Percentiles rank a stretch among this genome's conserved stretches.
These are phyloP conservation scores for Alcis repandata DNA, from an alignment of 2,888 invertebrate genomes.

Conservation along the genomic window DNA sequence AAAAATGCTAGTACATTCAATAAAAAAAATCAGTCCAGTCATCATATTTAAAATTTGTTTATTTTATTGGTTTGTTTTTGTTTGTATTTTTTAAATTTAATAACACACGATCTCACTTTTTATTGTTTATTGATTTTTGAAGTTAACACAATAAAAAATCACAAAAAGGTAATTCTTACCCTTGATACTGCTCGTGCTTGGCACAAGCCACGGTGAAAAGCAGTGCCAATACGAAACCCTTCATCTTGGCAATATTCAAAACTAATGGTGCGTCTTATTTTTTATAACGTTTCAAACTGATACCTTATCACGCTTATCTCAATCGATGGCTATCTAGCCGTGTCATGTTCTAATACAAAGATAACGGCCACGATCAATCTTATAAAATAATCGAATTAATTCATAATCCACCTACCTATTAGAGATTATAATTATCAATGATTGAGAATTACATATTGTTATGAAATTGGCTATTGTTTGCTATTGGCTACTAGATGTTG, in stretches of 20 bases:
- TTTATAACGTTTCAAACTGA: slow-evolving; percentile 40
- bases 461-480: background rate
- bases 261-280: slow-evolving; percentile 18
- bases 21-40: too few relatives aligned
- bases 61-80: too few relatives aligned
- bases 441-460: background rate
- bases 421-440: background rate
- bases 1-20: too few relatives aligned
- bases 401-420: background rate
- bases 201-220: slow-evolving; percentile 63
- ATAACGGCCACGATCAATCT: slow-evolving; percentile 17
- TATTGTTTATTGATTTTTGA: background rate
- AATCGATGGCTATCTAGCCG: slow-evolving; percentile 15
- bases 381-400: slow-evolving; percentile 1
- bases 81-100: background rate
- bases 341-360: slow-evolving; percentile 13
- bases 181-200: slow-evolving; percentile 71
- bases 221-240: slow-evolving; percentile 57
- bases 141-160: too few relatives aligned
- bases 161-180: slow-evolving; percentile 55
- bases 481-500: background rate
- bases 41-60: too few relatives aligned
- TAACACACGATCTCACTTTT: background rate
- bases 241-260: slow-evolving; percentile 54
- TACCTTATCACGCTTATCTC: slow-evolving; percentile 28